Evolutionary conservation across 2,888 invertebrate species (phyloP).

Genomic region (Paralinhomoeus sp.): DNA sequence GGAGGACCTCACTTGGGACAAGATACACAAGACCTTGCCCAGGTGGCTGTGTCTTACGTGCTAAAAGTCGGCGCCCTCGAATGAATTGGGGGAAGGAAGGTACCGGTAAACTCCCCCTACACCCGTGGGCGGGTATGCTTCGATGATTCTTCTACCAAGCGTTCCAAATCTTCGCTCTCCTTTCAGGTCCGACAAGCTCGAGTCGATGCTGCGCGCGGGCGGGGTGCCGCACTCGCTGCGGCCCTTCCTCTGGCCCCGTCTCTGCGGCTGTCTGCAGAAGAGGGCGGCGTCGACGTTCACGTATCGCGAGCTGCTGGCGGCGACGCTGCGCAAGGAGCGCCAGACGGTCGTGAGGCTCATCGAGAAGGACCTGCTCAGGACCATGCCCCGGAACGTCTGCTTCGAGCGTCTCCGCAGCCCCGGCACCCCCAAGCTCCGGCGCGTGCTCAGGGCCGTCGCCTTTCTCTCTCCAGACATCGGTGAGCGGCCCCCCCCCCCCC

Average conservation of each 20-base stretch:
- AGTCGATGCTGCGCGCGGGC: slow-evolving; percentile 37
- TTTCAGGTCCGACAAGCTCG: slow-evolving; percentile 50
- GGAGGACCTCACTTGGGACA: slow-evolving; percentile 63
- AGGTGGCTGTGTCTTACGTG: no score
- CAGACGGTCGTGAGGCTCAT: no score
- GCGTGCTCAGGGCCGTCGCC: slow-evolving; percentile 68
- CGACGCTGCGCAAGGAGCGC: no score
- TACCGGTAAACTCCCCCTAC: no score
- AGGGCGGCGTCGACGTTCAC: slow-evolving; percentile 11
- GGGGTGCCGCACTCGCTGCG: slow-evolving; percentile 87
- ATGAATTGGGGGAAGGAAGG: no score
- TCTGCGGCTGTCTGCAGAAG: slow-evolving; percentile 48
- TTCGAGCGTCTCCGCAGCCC: slow-evolving; percentile 75
- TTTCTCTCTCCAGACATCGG: slow-evolving; percentile 84
- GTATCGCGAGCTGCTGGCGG: slow-evolving; percentile 12
- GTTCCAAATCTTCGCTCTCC: no score
- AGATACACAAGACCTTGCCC: no score
- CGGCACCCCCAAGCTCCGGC: slow-evolving; percentile 64
- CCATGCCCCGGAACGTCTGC: slow-evolving; percentile 87
- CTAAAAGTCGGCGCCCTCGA: no score
- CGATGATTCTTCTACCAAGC: no score
- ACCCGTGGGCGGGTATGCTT: no score
- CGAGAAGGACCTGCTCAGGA: slow-evolving; percentile 82
- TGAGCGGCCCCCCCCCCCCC: no score
- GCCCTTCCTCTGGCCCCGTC: slow-evolving; percentile 82